Evolutionary conservation across 1,140 invertebrate genomes (phyloP).

Genomic region (Phymorhynchus buccinoides): DNA sequence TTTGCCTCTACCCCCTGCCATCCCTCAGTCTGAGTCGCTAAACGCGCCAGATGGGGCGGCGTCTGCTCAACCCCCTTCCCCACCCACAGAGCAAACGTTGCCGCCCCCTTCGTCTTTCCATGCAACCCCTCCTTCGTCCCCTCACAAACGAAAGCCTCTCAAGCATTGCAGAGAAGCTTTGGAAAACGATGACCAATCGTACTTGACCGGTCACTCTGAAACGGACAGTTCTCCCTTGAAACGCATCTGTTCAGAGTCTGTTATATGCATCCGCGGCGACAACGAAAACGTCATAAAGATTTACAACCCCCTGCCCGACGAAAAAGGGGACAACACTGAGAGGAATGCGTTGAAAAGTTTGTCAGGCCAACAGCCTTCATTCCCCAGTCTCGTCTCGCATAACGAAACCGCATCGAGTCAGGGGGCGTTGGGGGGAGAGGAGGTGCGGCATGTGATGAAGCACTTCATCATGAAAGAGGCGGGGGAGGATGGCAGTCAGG

Average conservation of each 20-base stretch:
- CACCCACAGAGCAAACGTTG: not conserved
- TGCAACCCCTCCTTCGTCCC: not conserved
- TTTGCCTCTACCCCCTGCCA: not conserved
- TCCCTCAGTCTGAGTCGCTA: not conserved
- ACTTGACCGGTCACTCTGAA: constrained; percentile 22
- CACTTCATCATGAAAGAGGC: constrained; percentile 32
- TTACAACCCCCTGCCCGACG: constrained; percentile 2
- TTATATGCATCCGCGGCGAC: constrained; percentile 47
- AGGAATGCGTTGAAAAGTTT: not conserved
- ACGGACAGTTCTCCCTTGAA: constrained; percentile 32
- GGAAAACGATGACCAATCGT: constrained; percentile 10
- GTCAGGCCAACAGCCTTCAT: not conserved
- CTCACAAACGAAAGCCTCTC: constrained; percentile 13
- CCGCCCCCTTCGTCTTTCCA: not conserved
- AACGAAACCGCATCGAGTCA: not conserved
- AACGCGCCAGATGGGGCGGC: not conserved
- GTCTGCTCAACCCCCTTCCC: not conserved
- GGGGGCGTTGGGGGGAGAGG: not conserved
- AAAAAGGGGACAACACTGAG: not conserved
- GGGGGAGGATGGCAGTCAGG: not conserved
- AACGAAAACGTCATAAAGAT: constrained; percentile 44
- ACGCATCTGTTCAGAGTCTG: not conserved
- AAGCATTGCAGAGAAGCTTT: not conserved
- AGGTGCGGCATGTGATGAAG: constrained; percentile 37
- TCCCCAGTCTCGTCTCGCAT: not conserved